These are phyloP conservation scores for Torymus aiolomorphi DNA, from an alignment of 2,888 invertebrate species.

Conservation along the genomic window DNA sequence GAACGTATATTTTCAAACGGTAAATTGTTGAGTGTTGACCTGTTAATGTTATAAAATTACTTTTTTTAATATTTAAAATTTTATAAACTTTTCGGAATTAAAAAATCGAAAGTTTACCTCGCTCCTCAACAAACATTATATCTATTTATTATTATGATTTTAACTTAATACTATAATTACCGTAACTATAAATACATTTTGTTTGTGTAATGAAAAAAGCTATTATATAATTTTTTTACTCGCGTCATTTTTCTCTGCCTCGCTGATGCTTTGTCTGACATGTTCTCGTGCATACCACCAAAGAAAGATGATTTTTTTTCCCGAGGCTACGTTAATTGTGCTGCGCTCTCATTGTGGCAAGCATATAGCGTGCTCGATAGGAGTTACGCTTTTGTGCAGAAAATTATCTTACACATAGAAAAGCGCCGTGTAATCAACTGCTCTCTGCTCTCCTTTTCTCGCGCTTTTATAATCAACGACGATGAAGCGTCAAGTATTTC, in stretches of 20 bases:
- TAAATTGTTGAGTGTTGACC: too few relatives aligned
- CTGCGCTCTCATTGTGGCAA: constrained; percentile 21
- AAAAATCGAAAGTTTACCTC: too few relatives aligned
- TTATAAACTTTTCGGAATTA: too few relatives aligned
- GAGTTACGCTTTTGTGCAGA: constrained; percentile 36
- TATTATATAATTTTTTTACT: too few relatives aligned
- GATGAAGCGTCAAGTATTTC: constrained; percentile 27
- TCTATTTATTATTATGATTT: too few relatives aligned
- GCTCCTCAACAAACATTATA: too few relatives aligned
- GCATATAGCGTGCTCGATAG: constrained; percentile 17
- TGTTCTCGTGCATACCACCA: background rate
- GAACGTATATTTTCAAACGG: too few relatives aligned
- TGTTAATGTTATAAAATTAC: too few relatives aligned
- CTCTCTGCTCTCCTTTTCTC: background rate
- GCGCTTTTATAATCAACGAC: constrained; percentile 27
- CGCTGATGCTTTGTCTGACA: too few relatives aligned
- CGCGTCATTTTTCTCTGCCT: too few relatives aligned
- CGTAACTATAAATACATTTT: background rate
- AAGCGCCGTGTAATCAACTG: constrained; percentile 34
- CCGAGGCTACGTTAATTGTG: constrained; percentile 36
- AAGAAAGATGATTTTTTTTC: constrained; percentile 4
- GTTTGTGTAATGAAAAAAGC: background rate
- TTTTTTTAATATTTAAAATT: too few relatives aligned
- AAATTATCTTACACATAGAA: constrained; percentile 48
- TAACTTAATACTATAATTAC: too few relatives aligned